Evolutionary conservation across 2,888 invertebrate genomes (phyloP).

Genomic region (Glaucopsyche alexis): DNA sequence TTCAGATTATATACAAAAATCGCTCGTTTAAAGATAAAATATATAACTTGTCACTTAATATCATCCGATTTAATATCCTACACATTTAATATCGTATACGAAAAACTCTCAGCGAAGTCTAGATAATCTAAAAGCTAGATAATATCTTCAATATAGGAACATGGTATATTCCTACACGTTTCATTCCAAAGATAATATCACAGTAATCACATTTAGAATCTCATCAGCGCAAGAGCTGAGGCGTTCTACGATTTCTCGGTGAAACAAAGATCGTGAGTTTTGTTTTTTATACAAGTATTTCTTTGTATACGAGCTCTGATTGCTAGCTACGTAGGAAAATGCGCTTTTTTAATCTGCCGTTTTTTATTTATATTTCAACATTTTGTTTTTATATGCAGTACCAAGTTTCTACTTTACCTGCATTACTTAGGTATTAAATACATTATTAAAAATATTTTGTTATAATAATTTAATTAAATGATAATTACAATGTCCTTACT

Average conservation of each 20-base stretch:
- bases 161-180: background rate
- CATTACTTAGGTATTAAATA: no score
- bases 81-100: background rate
- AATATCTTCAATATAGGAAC: background rate
- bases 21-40: no score
- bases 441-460: no score
- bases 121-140: background rate
- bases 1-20: no score
- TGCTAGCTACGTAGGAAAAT: background rate
- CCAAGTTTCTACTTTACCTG: no score
- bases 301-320: background rate
- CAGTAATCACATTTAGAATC: slow-evolving; percentile 17
- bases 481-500: no score
- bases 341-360: background rate
- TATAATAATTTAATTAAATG: no score
- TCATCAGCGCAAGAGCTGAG: background rate
- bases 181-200: slow-evolving; percentile 1
- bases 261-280: background rate
- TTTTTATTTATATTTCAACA: background rate
- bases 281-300: slow-evolving; percentile 1
- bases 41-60: no score
- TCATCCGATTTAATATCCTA: no score
- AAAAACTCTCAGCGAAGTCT: background rate
- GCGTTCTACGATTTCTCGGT: background rate
- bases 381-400: no score